Evolutionary conservation across 1,140 invertebrate species (phyloP).

Genomic region (Lepidurus apus): DNA sequence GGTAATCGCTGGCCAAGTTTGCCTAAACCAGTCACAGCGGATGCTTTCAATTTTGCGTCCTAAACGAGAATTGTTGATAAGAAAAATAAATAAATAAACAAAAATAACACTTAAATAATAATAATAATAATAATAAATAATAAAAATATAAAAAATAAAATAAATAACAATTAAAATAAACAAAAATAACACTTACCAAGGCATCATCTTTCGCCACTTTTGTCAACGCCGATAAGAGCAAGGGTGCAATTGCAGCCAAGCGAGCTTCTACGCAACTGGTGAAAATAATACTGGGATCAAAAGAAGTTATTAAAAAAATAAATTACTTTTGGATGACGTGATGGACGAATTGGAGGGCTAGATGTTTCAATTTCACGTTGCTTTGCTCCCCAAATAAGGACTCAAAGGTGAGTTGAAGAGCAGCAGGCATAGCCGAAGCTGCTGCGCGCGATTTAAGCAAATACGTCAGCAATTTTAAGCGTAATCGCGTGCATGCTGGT

Average conservation of each 20-base stretch:
- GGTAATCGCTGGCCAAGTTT: conserved; percentile 63
- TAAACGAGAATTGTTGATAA: conserved; percentile 27
- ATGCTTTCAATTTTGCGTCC: conserved; percentile 55
- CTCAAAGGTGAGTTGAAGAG: conserved; percentile 72
- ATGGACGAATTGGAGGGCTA: conserved; percentile 73
- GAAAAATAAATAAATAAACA: neutral
- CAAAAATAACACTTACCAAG: conserved; percentile 47
- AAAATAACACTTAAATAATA: too few relatives aligned
- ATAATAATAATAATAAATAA: neutral
- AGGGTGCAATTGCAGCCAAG: conserved; percentile 56
- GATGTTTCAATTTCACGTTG: conserved; percentile 69
- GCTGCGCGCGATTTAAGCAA: conserved; percentile 69
- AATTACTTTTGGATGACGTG: conserved; percentile 72
- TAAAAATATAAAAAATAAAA: neutral
- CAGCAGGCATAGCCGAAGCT: conserved; percentile 67
- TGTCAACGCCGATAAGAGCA: conserved; percentile 62
- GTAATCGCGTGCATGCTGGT: conserved; percentile 70
- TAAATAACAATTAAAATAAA: conserved; percentile 30
- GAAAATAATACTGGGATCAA: conserved; percentile 35
- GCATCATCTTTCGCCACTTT: conserved; percentile 56
- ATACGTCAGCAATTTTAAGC: conserved; percentile 77
- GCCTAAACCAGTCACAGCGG: conserved; percentile 70
- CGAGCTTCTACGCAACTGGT: conserved; percentile 55
- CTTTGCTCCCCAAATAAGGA: conserved; percentile 76
- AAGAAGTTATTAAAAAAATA: neutral